Base-by-base conservation (phyloP, 1,140 invertebrate species). In the Matsumurasca onukii region DNA sequence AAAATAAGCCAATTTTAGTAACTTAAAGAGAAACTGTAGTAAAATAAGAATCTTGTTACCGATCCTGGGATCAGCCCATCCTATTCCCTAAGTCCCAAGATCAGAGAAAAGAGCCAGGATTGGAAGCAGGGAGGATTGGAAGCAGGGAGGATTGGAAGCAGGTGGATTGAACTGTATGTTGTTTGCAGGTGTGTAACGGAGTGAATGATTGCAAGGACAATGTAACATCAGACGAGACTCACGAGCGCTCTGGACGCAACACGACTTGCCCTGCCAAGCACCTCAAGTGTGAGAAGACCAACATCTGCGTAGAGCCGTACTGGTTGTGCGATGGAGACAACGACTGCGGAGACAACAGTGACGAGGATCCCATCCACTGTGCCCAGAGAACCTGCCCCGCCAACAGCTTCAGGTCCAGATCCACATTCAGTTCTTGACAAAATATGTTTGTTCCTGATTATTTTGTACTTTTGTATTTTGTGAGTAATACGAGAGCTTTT, bases 171-270 rank as follows among this genome's bases (percentile, higher is more conserved):
- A n/a, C n/a, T n/a, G n/a, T n/a, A n/a, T n/a, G n/a, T n/a, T 57
- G 31, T 52, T 75, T 72, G 20, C 68, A 88, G 81, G 91, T 97
- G 0, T 97, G 95, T 76, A 97, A 97, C 77, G 94, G 95, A 0
- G 88, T 96, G 0, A 96, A 97, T 73, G 94, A 97, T 69, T 97
- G 95, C 78, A 97, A 97, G 77, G 95, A 97, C 73, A 94, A 94
- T 72, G 83, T 89, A 13, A 96, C 94, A 0, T 94, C 92, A 0
- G 95, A 97, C 73, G 94, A 97, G 77, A 94, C 90, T 0, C 89
- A 93, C 72, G 91, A 94, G 49, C 85, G 89, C 15, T 97, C 94
- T 75, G 91, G 92, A 0, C 84, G 85, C 55, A 95, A 94, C 71
- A 92, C 90, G 0, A 95, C 93, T 0, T 97, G 95, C 74, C 91